Base-by-base conservation (phyloP, 1,140 invertebrate species). In the Zaprionus kolodkinae region DNA sequence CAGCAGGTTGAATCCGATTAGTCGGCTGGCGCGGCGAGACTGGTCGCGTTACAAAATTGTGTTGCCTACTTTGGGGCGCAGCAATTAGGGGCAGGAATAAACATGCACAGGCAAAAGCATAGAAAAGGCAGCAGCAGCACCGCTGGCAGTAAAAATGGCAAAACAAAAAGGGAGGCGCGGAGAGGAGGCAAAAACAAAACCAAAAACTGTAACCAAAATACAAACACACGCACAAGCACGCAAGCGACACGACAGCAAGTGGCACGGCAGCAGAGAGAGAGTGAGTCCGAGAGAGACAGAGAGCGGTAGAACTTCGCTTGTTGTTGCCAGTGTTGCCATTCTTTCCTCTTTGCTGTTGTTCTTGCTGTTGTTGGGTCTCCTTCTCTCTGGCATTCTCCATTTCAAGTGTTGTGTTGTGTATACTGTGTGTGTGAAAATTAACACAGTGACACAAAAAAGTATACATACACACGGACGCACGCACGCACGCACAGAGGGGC, bases 401-500 rank as follows among this genome's bases (percentile, higher is more conserved):
- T 55, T 43, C 52, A 65, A 65, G 75, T 77, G 66, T 69, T 77
- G 61, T 69, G 59, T 70, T 72, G 48, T 79, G 81, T 74, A 65
- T 73, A 65, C 74, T 56, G 76, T 86, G 73, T 86, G 73, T 72
- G 84, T 88, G 71, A 78, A 88, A 88, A 88, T 87, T 87, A 87
- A 87, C 84, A 88, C 84, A 88, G 70, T 87, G 77, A 38, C 79
- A 77, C 76, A 76, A 69, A 79, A 87, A 86, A 86, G 21, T 61
- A 55, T 55, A 56, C 25, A 67, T 66, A 55, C 50, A 57, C 50
- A 73, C 60, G 66, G 17, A 35, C 43, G 66, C 25, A 35, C 43
- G 6, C 60, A 48, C 50, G 72, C 66, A 66, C 21, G 25, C 17
- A 50, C 45, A 50, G 17, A 50, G 45, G 45, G 17, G 15, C 33